A percentile compares a stretch with the other conserved stretches of the same genome.
These are phyloP conservation scores for Hippasteria phrygiana DNA, from an alignment of 53 echinoderm and acorn worm genomes.

Conservation along the genomic window DNA sequence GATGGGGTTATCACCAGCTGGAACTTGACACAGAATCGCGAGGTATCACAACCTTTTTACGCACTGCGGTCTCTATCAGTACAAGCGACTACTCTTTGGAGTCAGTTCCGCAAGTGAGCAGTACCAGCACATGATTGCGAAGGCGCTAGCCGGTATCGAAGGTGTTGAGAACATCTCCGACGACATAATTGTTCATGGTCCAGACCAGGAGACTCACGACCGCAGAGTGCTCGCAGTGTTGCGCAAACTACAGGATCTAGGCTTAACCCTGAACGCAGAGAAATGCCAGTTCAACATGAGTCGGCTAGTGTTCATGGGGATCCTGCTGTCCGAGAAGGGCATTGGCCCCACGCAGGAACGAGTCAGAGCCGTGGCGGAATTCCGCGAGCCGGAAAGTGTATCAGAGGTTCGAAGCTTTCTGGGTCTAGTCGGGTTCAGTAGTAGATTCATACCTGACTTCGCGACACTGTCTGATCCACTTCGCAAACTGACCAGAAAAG, in stretches of 20 bases:
- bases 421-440: conserved; percentile 69
- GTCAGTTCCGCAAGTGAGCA: too few species aligned
- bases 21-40: too few species aligned
- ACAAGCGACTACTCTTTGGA: neutral
- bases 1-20: too few species aligned
- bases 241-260: neutral
- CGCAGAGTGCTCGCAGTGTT: neutral
- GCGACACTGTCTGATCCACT: conserved; percentile 70
- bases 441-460: conserved; percentile 62
- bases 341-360: conserved; percentile 62
- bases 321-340: conserved; percentile 52
- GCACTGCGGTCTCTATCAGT: too few species aligned
- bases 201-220: neutral
- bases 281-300: conserved; percentile 72
- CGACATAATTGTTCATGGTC: neutral
- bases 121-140: too few species aligned
- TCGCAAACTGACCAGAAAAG: conserved; percentile 42
- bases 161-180: neutral
- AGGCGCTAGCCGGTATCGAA: too few species aligned
- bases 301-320: conserved; percentile 72
- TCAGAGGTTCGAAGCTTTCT: conserved; percentile 74
- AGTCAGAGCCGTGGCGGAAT: conserved; percentile 58
- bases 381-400: conserved; percentile 52
- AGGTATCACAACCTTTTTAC: too few species aligned
- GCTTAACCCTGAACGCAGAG: conserved; percentile 64